Base-by-base conservation (phyloP, 1,140 invertebrate species). In the Aleiodes sp. region DNA sequence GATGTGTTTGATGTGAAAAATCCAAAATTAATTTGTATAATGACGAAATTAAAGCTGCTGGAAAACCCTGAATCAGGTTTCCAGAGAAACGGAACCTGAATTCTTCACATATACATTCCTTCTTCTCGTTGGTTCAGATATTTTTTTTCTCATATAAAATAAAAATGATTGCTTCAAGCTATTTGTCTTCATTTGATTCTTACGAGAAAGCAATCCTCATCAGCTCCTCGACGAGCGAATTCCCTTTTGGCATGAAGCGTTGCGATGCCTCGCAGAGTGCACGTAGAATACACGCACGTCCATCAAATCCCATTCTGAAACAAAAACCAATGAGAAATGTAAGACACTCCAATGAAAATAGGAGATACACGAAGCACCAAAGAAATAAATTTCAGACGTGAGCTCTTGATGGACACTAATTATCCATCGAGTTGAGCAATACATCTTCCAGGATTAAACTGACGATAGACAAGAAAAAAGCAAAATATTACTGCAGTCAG, bases 241-340 rank as follows among this genome's bases (percentile, higher is more conserved):
- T 88, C 29, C 88, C 87, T 69, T 88, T 87, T 4, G 89, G 88
- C 35, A 88, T 83, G 28, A 93, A 82, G 35, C 88, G 85, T 71
- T 91, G 90, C 0, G 90, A 88, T 7, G 91, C 90, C 76, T 93
- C 92, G 78, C 92, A 93, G 0, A 93, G 82, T 0, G 91, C 90
- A 21, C 91, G 88, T 21, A 91, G 82, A 26, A 93, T 83, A 73
- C 92, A 93, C 1, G 87, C 83, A 46, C 88, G 83, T 0, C 92
- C 92, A 70, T 89, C 88, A 72, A 92, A 90, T 0, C 91, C 91
- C 89, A 92, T 91, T 70, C 92, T 93, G 75, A 41, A 81, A 82
- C 16, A 71, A 64, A 67, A 68, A 7, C 31, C 21, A 24, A 43
- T 46, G 16, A 14, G 0, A 70, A 70, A 65, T 14, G 33, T 59